phyloP scores from a whole-genome alignment of 2,113 vertebrate genomes.

The Cisticola juncidis region DNA sequence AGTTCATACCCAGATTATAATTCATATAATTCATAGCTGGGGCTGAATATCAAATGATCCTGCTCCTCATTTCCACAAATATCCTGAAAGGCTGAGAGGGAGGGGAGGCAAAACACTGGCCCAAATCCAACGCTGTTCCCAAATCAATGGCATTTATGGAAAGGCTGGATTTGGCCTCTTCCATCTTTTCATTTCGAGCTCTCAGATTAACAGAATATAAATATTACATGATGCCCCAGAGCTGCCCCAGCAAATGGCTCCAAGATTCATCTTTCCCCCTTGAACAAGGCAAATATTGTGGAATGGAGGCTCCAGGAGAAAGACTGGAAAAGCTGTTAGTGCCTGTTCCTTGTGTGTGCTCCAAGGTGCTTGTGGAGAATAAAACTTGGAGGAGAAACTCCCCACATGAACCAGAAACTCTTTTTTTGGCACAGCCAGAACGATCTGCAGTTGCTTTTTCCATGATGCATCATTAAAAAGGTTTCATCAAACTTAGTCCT shows the following conservation, averaged over 20 bases:
- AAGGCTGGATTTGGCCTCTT: constrained; percentile 28
- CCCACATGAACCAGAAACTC: background rate
- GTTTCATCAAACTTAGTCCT: background rate
- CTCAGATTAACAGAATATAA: constrained; percentile 49
- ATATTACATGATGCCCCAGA: constrained; percentile 47
- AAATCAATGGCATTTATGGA: constrained; percentile 26
- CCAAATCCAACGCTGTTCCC: background rate
- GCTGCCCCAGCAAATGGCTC: constrained; percentile 29
- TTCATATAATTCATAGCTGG: constrained; percentile 57
- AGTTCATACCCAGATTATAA: constrained; percentile 47
- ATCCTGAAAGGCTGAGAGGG: constrained; percentile 24
- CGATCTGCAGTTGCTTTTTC: background rate
- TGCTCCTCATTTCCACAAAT: constrained; percentile 57
- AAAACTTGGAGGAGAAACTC: background rate
- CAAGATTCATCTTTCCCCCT: background rate
- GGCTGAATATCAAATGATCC: constrained; percentile 60
- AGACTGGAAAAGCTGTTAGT: constrained; percentile 17
- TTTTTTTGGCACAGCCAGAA: background rate
- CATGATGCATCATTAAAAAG: background rate
- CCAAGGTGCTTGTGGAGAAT: background rate
- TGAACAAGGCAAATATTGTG: constrained; percentile 46
- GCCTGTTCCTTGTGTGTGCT: background rate
- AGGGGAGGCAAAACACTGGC: constrained; percentile 27
- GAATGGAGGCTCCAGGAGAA: background rate
- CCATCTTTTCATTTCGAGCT: constrained; percentile 30